phyloP scores from a whole-genome alignment of 1,140 invertebrate species.

The Monochamus saltuarius region DNA sequence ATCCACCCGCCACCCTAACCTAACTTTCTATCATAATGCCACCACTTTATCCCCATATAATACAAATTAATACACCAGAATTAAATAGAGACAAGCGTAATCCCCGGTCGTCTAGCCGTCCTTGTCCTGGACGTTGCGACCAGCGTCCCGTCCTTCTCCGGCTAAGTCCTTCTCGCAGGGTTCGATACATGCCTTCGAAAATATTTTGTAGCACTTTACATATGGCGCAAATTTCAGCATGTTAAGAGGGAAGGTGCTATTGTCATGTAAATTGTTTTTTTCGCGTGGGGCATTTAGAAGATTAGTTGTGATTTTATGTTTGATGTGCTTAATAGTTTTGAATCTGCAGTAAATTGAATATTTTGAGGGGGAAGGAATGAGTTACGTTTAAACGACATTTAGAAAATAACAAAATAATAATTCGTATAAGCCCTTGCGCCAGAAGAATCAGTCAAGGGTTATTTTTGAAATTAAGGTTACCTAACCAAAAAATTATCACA shows the following conservation, averaged over 20 bases:
- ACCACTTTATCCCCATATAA: constrained; percentile 46
- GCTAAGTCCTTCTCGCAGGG: constrained; percentile 12
- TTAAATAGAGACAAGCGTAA: constrained; percentile 46
- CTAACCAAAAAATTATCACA: too few species aligned
- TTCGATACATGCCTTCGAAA: constrained; percentile 16
- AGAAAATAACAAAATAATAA: too few species aligned
- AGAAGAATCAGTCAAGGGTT: too few species aligned
- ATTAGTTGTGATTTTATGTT: constrained; percentile 9
- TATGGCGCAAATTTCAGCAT: constrained; percentile 25
- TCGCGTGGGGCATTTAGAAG: neutral
- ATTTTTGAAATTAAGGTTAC: too few species aligned
- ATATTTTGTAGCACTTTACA: constrained; percentile 31
- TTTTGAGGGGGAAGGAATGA: neutral
- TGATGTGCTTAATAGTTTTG: constrained; percentile 1
- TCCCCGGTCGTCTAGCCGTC: constrained; percentile 28
- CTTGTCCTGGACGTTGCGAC: neutral
- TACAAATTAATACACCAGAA: constrained; percentile 48
- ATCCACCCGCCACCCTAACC: constrained; percentile 12
- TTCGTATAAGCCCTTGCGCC: too few species aligned
- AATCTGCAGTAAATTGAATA: neutral
- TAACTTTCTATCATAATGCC: constrained; percentile 45
- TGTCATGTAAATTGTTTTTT: constrained; percentile 22
- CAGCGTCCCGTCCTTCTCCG: too few species aligned
- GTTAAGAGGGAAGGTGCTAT: constrained; percentile 17
- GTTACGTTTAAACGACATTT: too few species aligned